phyloP scores from a whole-genome alignment of 2,113 vertebrate genomes.

The Carassius carassius region DNA sequence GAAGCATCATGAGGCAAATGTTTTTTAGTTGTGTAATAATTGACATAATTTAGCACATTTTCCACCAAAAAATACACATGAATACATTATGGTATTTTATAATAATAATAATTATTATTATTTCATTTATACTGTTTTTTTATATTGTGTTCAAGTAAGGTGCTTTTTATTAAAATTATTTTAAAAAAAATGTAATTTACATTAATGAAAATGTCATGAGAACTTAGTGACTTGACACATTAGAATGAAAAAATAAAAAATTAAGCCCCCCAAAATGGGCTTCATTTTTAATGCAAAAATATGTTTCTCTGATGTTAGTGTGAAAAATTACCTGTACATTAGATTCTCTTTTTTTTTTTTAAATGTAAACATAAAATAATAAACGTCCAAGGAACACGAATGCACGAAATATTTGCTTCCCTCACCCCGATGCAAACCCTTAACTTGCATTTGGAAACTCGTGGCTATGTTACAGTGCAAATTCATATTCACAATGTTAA shows the following conservation, averaged over 20 bases:
- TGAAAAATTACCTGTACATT: not conserved
- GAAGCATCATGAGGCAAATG: not conserved
- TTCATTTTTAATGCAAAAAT: not conserved
- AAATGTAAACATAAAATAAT: not conserved
- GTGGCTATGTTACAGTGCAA: not conserved
- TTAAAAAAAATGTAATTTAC: too few relatives aligned
- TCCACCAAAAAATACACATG: not conserved
- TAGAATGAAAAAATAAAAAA: not conserved
- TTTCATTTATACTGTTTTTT: too few relatives aligned
- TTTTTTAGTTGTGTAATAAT: not conserved
- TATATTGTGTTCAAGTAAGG: not conserved
- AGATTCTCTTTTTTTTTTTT: not conserved
- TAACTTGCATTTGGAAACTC: slow-evolving; percentile 8
- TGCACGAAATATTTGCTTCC: not conserved
- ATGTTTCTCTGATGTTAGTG: not conserved
- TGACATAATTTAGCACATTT: not conserved
- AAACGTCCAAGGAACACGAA: not conserved
- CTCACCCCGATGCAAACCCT: not conserved
- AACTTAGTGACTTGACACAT: not conserved
- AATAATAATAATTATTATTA: too few relatives aligned
- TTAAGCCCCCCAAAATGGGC: not conserved
- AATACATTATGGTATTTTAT: not conserved
- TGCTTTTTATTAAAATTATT: not conserved
- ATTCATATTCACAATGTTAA: slow-evolving; percentile 5
- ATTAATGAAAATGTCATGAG: not conserved